Conservation (phyloP, 2,797 vertebrate species). For the Hydrolagus colliei region DNA sequence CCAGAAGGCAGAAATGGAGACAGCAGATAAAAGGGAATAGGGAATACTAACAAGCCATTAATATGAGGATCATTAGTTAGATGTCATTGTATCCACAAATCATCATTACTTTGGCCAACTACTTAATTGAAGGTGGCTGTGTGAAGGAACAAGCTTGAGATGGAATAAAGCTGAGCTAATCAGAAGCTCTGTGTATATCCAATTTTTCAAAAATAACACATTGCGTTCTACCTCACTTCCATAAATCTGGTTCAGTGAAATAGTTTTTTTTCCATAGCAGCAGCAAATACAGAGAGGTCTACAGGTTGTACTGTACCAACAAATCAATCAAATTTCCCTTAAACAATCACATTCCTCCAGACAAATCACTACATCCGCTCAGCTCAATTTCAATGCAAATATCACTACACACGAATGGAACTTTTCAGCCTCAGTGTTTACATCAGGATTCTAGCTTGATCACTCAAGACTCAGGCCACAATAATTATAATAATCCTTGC, state of each 20-base stretch:
- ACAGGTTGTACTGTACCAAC: neutral
- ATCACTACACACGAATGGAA: neutral
- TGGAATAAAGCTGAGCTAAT: neutral
- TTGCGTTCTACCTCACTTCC: neutral
- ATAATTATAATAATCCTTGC: neutral
- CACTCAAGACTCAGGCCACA: too few species aligned
- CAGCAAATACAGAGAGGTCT: neutral
- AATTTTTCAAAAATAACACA: neutral
- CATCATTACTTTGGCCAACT: neutral
- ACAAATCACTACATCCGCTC: neutral
- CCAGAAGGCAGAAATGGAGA: neutral
- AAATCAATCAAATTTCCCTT: too few species aligned
- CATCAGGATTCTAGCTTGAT: conserved; percentile 20
- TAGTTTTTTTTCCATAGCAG: neutral
- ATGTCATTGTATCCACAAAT: neutral
- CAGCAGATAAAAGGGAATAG: neutral
- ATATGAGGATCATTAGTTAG: neutral
- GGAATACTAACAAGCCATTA: neutral
- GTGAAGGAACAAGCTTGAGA: neutral
- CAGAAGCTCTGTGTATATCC: neutral
- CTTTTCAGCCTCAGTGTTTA: conserved; percentile 12
- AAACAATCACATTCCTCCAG: too few species aligned
- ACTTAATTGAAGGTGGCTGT: too few species aligned
- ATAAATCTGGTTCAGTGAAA: neutral
- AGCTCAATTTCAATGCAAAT: neutral